Evolutionary conservation across 2,797 vertebrate genomes (phyloP).

Genomic region (Urocyon cinereoargenteus): DNA sequence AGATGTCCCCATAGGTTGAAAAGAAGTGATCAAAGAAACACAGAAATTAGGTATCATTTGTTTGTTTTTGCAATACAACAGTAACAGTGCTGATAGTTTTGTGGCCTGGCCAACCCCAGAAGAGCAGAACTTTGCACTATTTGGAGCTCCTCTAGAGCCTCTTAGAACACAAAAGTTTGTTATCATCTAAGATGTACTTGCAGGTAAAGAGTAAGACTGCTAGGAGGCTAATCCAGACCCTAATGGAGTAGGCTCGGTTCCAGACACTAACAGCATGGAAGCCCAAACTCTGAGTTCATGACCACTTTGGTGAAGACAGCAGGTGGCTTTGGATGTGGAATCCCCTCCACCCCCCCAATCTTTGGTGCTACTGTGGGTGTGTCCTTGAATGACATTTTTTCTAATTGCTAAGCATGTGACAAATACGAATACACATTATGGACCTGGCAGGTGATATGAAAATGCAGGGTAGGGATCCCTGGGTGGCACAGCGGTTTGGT

Average conservation of each 20-base stretch:
- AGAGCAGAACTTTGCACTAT: neutral
- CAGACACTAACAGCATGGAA: neutral
- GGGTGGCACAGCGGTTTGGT: too few species aligned
- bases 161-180: neutral
- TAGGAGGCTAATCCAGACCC: neutral
- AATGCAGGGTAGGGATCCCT: too few species aligned
- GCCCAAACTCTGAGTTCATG: neutral
- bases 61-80: neutral
- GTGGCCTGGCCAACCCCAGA: neutral
- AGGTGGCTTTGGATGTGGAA: constrained; percentile 8
- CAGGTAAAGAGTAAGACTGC: neutral
- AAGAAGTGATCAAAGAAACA: neutral
- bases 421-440: neutral
- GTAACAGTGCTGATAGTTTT: neutral
- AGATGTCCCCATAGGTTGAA: neutral
- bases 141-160: neutral
- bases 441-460: neutral
- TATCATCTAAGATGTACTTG: neutral
- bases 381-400: neutral
- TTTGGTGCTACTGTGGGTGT: neutral
- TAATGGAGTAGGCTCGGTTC: neutral
- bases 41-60: neutral
- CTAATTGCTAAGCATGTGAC: constrained; percentile 1
- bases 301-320: neutral
- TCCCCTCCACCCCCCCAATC: neutral